Evolutionary conservation across 2,888 invertebrate genomes (phyloP), one percentile per base, ranked within the genome.

Genomic region (Plusia festucae): DNA sequence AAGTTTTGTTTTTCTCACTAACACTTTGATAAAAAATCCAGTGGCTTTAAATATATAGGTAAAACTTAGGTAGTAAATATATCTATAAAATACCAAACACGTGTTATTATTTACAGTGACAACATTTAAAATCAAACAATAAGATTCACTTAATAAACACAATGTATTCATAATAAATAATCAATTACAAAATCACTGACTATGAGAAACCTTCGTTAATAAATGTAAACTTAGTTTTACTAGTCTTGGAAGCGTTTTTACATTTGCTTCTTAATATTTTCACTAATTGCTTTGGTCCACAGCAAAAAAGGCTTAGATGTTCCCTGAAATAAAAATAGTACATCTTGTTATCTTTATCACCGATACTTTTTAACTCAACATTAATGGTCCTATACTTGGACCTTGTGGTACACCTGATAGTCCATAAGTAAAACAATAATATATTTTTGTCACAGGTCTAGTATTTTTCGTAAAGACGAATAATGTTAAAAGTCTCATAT

Each of bases 211-310:
- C 91, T 84, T 95, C 95, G 77, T 94, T 93, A 65, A 93, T 86
- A 72, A 94, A 93, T 24, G 89, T 87, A 67, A 94, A 88, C 69
- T 87, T 93, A n/a, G 93, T 94, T 83, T 90, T 92, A 44, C 88
- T 90, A 53, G 77, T 85, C 69, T 82, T 87, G 49, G 93, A 88
- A 56, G 86, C 83, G 60, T 85, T 69, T 80, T 87, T 90, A 82
- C 94, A 94, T 73, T 91, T 91, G 53, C 77, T 84, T 79, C 88
- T 88, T 78, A 95, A 84, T 73, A 88, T 78, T 84, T 90, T 92
- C 44, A 94, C 93, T 90, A 95, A 82, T 84, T 92, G 91, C 89
- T 95, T 95, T 91, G 95, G 93, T 89, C 95, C 95, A 83, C 95
- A 95, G 87, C 94, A 94, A 73, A 90, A 95, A 54, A 95, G 68